phyloP scores from a whole-genome alignment of 2,888 invertebrate genomes.

The Cheilosia impressa region DNA sequence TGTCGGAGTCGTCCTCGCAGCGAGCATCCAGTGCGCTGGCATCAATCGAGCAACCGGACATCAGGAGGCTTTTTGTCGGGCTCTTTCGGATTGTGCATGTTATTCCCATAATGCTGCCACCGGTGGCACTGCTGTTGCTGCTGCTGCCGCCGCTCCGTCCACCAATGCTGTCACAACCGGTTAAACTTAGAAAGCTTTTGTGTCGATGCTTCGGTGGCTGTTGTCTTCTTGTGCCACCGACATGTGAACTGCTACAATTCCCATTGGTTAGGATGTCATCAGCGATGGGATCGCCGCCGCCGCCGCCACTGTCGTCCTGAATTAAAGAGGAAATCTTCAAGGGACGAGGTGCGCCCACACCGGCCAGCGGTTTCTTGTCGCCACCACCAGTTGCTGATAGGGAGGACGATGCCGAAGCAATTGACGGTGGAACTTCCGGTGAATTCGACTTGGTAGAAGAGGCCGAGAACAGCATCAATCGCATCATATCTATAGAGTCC shows the following conservation, averaged over 20 bases:
- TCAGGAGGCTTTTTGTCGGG: slow-evolving; percentile 68
- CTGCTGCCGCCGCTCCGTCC: slow-evolving; percentile 68
- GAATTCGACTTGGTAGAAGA: slow-evolving; percentile 79
- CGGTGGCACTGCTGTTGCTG: slow-evolving; percentile 65
- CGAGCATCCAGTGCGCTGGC: slow-evolving; percentile 48
- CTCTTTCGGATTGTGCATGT: slow-evolving; percentile 70
- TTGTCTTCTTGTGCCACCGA: slow-evolving; percentile 48
- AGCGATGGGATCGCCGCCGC: slow-evolving; percentile 43
- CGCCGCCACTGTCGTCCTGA: slow-evolving; percentile 61
- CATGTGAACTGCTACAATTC: slow-evolving; percentile 44
- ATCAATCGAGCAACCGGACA: slow-evolving; percentile 71
- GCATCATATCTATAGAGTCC: slow-evolving; percentile 81
- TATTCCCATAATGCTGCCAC: slow-evolving; percentile 72
- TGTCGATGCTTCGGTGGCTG: slow-evolving; percentile 76
- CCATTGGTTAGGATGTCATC: slow-evolving; percentile 62
- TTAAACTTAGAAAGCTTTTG: slow-evolving; percentile 79
- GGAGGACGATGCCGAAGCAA: slow-evolving; percentile 70
- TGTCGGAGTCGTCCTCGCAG: slow-evolving; percentile 68
- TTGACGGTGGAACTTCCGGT: slow-evolving; percentile 61
- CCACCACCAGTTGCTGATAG: slow-evolving; percentile 76
- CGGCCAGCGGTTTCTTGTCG: too few species aligned
- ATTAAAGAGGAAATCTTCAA: slow-evolving; percentile 65
- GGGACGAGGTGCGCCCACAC: slow-evolving; percentile 18
- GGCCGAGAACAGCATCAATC: slow-evolving; percentile 81
- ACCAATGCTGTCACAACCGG: slow-evolving; percentile 68